Evolutionary conservation across 35 echinoderm and acorn worm species (phyloP).

Genomic region (Ptychodera flava): DNA sequence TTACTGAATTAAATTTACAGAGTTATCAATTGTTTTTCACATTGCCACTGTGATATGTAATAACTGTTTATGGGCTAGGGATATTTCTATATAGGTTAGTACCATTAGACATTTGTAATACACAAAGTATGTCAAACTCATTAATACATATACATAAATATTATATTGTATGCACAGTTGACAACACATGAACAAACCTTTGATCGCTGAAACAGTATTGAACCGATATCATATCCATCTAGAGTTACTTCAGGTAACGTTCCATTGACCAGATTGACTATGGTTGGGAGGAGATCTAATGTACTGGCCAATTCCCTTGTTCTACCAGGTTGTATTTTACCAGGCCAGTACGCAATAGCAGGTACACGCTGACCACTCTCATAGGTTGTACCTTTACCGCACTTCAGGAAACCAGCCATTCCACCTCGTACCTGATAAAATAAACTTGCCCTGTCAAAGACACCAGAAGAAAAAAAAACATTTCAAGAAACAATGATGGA

Average conservation of each 20-base stretch:
- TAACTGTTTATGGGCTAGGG: too few species aligned
- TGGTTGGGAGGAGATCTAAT: slow-evolving; percentile 77
- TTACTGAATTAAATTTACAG: too few species aligned
- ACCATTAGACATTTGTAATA: too few species aligned
- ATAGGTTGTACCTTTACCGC: slow-evolving; percentile 94
- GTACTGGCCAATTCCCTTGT: slow-evolving; percentile 70
- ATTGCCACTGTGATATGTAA: too few species aligned
- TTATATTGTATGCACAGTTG: too few species aligned
- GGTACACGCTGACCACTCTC: slow-evolving; percentile 90
- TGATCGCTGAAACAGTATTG: slow-evolving; percentile 61
- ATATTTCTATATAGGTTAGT: too few species aligned
- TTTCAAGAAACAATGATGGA: too few species aligned
- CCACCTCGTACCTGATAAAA: slow-evolving; percentile 52
- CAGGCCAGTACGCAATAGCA: slow-evolving; percentile 85
- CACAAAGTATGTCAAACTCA: too few species aligned
- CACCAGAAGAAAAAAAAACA: too few species aligned
- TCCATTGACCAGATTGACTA: slow-evolving; percentile 70
- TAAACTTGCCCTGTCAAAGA: slow-evolving; percentile 71
- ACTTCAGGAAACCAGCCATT: slow-evolving; percentile 79
- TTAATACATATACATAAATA: too few species aligned
- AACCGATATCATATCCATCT: slow-evolving; percentile 84
- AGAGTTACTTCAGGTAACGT: slow-evolving; percentile 50
- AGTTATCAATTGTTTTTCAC: too few species aligned
- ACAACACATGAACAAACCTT: too few species aligned
- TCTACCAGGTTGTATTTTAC: slow-evolving; percentile 57